phyloP scores from a whole-genome alignment of 2,888 invertebrate species.

The Ornithoptera alexandrae region DNA sequence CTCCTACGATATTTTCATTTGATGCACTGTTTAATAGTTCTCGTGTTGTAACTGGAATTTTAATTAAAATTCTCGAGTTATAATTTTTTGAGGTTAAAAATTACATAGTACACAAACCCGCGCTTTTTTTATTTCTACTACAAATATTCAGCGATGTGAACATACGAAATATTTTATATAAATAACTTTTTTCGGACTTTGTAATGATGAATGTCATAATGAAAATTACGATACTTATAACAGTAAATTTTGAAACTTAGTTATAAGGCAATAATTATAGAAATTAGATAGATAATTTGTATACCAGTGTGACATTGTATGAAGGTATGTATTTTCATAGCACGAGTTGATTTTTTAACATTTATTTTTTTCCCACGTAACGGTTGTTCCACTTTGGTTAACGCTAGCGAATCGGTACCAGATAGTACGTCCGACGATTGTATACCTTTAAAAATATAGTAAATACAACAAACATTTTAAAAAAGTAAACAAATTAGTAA shows the following conservation, averaged over 20 bases:
- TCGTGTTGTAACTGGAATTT: conserved; percentile 9
- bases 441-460: neutral
- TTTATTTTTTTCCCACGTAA: neutral
- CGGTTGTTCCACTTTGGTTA: neutral
- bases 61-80: neutral
- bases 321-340: conserved; percentile 14
- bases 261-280: neutral
- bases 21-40: conserved; percentile 5
- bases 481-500: neutral
- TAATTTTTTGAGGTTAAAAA: neutral
- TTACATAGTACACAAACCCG: neutral
- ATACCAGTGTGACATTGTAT: conserved; percentile 25
- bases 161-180: no score
- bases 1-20: neutral
- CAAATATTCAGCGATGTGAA: neutral
- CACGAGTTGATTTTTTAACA: conserved; percentile 7
- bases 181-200: no score
- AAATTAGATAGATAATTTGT: neutral
- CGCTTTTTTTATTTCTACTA: neutral
- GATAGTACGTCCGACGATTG: conserved; percentile 1
- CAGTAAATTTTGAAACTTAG: no score
- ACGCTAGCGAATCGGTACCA: neutral
- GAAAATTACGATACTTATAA: no score
- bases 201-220: no score
- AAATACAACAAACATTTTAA: neutral